A percentile compares a stretch with the other conserved stretches of the same genome.
phyloP scores from a whole-genome alignment of 2,113 vertebrate species.

The Setophaga coronata region DNA sequence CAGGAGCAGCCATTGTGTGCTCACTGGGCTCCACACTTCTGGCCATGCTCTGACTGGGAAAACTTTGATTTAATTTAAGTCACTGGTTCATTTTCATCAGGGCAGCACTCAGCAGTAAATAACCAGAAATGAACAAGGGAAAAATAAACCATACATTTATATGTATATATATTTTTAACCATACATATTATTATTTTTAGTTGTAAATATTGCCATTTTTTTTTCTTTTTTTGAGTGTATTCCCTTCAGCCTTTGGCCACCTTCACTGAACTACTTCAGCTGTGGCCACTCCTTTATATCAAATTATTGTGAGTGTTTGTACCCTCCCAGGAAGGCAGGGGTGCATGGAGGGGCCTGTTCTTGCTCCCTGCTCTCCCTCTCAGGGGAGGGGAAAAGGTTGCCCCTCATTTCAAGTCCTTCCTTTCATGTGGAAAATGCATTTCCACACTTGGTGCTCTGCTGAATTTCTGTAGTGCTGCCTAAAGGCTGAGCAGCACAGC shows the following conservation, averaged over 20 bases:
- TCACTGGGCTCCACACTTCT: background rate
- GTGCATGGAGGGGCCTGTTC: background rate
- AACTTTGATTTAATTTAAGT: background rate
- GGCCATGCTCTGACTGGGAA: background rate
- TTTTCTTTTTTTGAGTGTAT: background rate
- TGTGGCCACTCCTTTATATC: background rate
- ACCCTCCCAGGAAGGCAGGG: too few species aligned
- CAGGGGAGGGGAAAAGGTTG: background rate
- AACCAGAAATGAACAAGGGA: background rate
- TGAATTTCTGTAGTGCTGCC: background rate
- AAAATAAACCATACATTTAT: background rate
- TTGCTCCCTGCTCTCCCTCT: background rate
- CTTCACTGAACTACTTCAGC: background rate
- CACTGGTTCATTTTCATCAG: background rate
- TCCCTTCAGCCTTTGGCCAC: background rate
- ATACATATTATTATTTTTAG: background rate
- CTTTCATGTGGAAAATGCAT: background rate
- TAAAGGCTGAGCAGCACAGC: background rate
- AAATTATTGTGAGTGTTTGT: background rate
- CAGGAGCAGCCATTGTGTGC: accelerated
- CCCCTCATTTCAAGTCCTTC: background rate
- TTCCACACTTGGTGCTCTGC: background rate
- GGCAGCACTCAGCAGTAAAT: background rate
- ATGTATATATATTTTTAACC: background rate
- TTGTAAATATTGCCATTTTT: background rate